Evolutionary conservation across 2,797 vertebrate species (phyloP).

Genomic region (Craterocephalus amniculus): DNA sequence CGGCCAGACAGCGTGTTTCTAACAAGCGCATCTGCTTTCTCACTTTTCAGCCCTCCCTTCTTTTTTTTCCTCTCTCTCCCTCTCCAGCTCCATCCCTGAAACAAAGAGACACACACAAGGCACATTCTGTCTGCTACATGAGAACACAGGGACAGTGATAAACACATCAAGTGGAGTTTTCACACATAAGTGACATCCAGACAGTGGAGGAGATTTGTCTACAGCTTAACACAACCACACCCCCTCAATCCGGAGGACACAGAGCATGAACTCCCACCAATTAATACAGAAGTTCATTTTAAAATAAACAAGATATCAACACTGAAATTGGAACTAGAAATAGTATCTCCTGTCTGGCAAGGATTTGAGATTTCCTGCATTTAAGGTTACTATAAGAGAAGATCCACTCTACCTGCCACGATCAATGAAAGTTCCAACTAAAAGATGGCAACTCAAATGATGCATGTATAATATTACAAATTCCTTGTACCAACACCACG

Average conservation of each 20-base stretch:
- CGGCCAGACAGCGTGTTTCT: constrained; percentile 63
- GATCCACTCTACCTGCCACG: neutral
- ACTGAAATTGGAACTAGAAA: neutral
- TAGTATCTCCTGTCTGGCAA: neutral
- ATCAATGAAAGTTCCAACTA: neutral
- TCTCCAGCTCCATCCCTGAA: constrained; percentile 18
- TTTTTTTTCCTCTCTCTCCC: neutral
- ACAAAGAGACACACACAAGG: constrained; percentile 46
- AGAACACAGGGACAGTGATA: constrained; percentile 44
- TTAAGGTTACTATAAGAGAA: neutral
- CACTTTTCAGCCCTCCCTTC: constrained; percentile 48
- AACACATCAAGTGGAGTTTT: constrained; percentile 43
- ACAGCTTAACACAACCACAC: constrained; percentile 5
- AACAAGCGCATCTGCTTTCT: constrained; percentile 75
- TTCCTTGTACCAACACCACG: neutral
- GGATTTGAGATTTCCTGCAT: neutral
- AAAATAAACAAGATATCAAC: neutral
- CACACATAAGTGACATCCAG: constrained; percentile 59
- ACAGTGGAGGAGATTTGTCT: constrained; percentile 34
- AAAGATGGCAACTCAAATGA: neutral
- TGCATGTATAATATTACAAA: neutral
- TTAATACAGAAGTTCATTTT: neutral
- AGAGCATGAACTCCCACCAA: neutral
- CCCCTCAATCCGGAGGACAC: neutral
- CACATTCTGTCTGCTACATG: constrained; percentile 30